A percentile compares a stretch with the other conserved stretches of the same genome.
These are phyloP conservation scores for Lingula anatina DNA, from an alignment of 2,888 invertebrate genomes.

Conservation along the genomic window DNA sequence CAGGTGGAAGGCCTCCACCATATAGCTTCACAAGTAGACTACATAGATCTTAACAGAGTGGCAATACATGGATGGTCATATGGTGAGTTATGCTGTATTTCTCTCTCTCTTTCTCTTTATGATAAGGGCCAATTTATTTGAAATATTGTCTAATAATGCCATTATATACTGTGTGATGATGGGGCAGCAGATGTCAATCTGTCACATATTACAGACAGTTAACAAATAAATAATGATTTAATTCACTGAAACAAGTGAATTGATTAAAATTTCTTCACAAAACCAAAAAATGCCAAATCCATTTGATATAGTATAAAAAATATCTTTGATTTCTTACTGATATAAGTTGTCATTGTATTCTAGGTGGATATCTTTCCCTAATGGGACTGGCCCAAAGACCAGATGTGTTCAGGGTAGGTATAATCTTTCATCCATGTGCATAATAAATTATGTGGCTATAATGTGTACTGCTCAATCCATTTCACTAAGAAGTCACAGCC, in stretches of 20 bases:
- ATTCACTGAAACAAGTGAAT: too few species aligned
- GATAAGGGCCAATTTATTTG: not conserved
- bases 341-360: too few species aligned
- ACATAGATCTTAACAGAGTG: slow-evolving; percentile 85
- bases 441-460: not conserved
- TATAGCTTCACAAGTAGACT: slow-evolving; percentile 68
- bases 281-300: too few species aligned
- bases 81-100: slow-evolving; percentile 57
- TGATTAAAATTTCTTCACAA: too few species aligned
- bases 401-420: slow-evolving; percentile 79
- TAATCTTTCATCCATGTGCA: not conserved
- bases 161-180: slow-evolving; percentile 1
- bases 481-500: not conserved
- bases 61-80: slow-evolving; percentile 99
- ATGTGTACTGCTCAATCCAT: not conserved
- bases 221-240: too few species aligned
- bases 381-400: slow-evolving; percentile 91
- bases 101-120: too few species aligned
- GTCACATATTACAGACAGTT: too few species aligned
- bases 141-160: not conserved
- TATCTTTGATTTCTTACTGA: too few species aligned
- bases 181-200: too few species aligned
- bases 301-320: too few species aligned
- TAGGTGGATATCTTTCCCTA: slow-evolving; percentile 85
- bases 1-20: slow-evolving; percentile 90